Evolutionary conservation across 1,140 invertebrate species (phyloP).

Genomic region (Agraylea sexmaculata): DNA sequence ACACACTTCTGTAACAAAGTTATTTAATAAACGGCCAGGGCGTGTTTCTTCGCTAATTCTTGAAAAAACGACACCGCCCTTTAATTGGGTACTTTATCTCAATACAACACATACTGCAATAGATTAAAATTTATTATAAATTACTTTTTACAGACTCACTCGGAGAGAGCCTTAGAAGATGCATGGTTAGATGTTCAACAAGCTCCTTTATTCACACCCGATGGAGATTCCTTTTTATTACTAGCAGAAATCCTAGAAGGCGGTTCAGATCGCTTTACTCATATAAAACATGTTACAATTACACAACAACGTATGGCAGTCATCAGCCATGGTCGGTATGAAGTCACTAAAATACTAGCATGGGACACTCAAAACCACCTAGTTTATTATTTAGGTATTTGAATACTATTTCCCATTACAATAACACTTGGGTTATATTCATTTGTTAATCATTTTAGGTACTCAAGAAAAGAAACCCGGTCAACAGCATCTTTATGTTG

Average conservation of each 20-base stretch:
- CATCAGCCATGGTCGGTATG: conserved; percentile 75
- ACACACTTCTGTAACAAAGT: no score
- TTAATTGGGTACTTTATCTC: neutral
- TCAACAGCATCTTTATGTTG: conserved; percentile 75
- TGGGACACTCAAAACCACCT: conserved; percentile 75
- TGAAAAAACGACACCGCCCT: neutral
- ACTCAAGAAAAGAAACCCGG: conserved; percentile 70
- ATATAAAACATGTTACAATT: conserved; percentile 77
- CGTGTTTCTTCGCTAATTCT: neutral
- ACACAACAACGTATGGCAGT: conserved; percentile 73
- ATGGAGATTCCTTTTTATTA: conserved; percentile 73
- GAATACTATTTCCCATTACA: neutral
- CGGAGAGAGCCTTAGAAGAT: conserved; percentile 64
- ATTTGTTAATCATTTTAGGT: conserved; percentile 25
- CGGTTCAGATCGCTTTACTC: conserved; percentile 68
- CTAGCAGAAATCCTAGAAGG: conserved; percentile 73
- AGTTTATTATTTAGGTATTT: conserved; percentile 65
- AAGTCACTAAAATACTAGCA: conserved; percentile 67
- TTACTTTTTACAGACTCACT: conserved; percentile 50
- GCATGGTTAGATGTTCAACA: conserved; percentile 77
- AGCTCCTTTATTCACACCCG: conserved; percentile 69
- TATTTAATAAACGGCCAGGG: no score
- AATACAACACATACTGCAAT: neutral
- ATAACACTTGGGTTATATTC: neutral
- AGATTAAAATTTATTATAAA: neutral